Conservation (phyloP, 1,140 invertebrate species). For the Dinothrombium tinctorium region DNA sequence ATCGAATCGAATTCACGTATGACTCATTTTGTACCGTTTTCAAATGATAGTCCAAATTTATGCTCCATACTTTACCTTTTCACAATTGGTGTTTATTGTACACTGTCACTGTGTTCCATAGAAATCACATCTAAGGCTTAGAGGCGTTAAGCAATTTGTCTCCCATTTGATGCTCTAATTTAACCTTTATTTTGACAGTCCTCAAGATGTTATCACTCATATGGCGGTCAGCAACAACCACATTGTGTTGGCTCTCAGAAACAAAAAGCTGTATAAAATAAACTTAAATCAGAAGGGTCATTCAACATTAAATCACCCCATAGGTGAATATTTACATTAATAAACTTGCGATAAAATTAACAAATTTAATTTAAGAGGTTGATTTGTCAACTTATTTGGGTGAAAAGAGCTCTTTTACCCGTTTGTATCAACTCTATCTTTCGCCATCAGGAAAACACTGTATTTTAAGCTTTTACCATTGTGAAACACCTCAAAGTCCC, state of each 20-base stretch:
- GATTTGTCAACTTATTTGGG: slow-evolving; percentile 12
- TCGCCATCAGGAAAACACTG: slow-evolving; percentile 67
- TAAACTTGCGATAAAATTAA: slow-evolving; percentile 3
- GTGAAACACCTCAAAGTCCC: slow-evolving; percentile 18
- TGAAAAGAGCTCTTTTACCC: slow-evolving; percentile 20
- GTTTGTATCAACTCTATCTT: slow-evolving; percentile 48
- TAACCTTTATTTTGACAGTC: slow-evolving; percentile 46
- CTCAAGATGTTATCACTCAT: slow-evolving; percentile 48
- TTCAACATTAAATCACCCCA: slow-evolving; percentile 28
- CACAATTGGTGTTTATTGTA: too few species aligned
- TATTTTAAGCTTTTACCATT: slow-evolving; percentile 40
- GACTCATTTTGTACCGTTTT: too few species aligned
- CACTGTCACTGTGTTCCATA: too few species aligned
- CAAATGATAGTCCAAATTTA: too few species aligned
- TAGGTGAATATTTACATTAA: neutral
- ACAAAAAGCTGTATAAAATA: slow-evolving; percentile 50
- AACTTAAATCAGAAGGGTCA: slow-evolving; percentile 57
- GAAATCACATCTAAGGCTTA: too few species aligned
- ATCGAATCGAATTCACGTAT: too few species aligned
- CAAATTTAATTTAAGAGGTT: neutral
- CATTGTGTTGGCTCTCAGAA: slow-evolving; percentile 56
- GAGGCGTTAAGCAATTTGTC: slow-evolving; percentile 16
- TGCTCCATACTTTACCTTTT: too few species aligned
- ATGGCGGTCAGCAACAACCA: slow-evolving; percentile 54
- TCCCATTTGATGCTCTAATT: slow-evolving; percentile 24